Conservation (phyloP, 1,140 invertebrate genomes). For the Chelonus insularis region DNA sequence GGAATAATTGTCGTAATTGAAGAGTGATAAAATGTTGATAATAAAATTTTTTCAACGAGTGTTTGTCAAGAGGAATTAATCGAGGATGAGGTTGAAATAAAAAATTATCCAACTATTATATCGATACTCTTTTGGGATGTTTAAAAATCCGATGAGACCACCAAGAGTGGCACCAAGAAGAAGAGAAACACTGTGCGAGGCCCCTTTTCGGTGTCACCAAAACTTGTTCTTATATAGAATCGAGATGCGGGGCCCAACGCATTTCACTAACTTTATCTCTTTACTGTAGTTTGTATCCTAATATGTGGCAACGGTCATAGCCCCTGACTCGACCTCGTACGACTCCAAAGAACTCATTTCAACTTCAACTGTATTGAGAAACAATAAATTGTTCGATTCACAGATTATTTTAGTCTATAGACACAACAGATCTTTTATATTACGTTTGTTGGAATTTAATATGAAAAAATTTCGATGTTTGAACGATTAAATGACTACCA, state of each 20-base stretch:
- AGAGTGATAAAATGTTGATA: too few species aligned
- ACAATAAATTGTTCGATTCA: not conserved
- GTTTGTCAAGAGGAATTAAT: not conserved
- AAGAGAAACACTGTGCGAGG: constrained; percentile 12
- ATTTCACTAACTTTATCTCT: constrained; percentile 18
- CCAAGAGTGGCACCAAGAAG: constrained; percentile 1
- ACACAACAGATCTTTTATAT: not conserved
- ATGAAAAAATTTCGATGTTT: constrained; percentile 16
- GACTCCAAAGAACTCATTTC: constrained; percentile 16
- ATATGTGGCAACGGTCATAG: constrained; percentile 22
- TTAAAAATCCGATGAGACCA: constrained; percentile 17
- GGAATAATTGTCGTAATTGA: too few species aligned
- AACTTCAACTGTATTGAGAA: not conserved
- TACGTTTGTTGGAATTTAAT: not conserved
- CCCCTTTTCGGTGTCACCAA: constrained; percentile 34
- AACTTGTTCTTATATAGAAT: constrained; percentile 30
- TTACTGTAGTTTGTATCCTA: constrained; percentile 13
- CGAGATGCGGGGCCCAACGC: constrained; percentile 1
- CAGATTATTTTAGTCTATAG: not conserved
- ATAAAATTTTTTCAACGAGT: not conserved
- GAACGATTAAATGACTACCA: constrained; percentile 2
- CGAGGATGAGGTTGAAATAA: not conserved
- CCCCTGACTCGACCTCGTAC: constrained; percentile 14
- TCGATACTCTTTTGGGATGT: constrained; percentile 14
- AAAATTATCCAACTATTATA: not conserved